Conservation (phyloP, 2,113 vertebrate genomes). For the Lagopus muta region DNA sequence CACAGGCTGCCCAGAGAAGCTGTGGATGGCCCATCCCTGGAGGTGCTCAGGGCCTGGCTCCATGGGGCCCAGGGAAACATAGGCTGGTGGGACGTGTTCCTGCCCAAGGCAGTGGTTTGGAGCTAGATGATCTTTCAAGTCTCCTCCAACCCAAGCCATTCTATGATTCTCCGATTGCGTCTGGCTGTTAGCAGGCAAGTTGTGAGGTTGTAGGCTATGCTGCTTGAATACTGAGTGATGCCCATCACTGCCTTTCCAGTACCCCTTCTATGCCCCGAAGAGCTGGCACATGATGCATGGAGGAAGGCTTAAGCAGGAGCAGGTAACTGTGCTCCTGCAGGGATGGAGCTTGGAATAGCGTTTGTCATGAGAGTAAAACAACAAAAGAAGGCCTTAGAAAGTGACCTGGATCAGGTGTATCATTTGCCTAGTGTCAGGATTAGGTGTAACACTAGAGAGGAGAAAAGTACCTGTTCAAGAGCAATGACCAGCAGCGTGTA, state of each 20-base stretch:
- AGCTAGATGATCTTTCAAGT: not conserved
- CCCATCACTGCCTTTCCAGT: not conserved
- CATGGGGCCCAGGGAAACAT: not conserved
- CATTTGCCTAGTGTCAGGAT: not conserved
- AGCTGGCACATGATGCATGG: not conserved
- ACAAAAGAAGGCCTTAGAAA: not conserved
- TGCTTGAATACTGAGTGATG: not conserved
- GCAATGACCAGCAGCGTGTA: not conserved
- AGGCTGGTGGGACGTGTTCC: not conserved
- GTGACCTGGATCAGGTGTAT: not conserved
- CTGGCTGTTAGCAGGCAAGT: not conserved
- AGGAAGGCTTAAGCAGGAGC: not conserved
- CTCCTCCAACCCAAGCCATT: not conserved
- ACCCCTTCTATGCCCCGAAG: rapidly evolving
- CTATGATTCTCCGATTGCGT: not conserved
- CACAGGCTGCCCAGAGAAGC: not conserved
- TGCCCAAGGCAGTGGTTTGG: not conserved
- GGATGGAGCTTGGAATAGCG: not conserved
- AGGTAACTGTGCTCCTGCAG: not conserved
- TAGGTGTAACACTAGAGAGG: not conserved
- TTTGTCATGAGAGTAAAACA: not conserved
- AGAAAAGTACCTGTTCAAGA: not conserved
- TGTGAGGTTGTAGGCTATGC: not conserved
- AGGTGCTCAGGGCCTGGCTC: not conserved
- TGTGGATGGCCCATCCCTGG: not conserved